phyloP scores from a whole-genome alignment of 2,113 vertebrate species.

The Bostrychus sinensis region DNA sequence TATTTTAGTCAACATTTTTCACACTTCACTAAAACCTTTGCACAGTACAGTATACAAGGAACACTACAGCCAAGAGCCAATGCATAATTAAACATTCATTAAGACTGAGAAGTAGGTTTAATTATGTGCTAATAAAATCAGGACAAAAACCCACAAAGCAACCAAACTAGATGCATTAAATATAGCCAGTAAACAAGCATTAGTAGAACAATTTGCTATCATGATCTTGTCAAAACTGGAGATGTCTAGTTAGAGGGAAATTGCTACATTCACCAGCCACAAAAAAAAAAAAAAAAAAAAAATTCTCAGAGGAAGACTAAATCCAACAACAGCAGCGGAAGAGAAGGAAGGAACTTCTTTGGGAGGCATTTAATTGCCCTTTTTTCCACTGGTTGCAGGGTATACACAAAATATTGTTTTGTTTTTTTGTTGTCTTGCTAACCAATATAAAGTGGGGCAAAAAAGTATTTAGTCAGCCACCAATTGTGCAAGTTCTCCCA shows the following conservation, averaged over 20 bases:
- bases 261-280: constrained; percentile 2
- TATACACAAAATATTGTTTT: background rate
- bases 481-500: too few relatives aligned
- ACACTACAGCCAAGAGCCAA: background rate
- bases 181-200: background rate
- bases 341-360: background rate
- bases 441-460: too few relatives aligned
- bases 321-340: background rate
- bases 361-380: background rate
- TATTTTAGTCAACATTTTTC: background rate
- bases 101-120: constrained; percentile 1
- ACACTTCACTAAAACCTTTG: background rate
- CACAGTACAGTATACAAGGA: background rate
- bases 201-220: background rate
- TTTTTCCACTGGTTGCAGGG: background rate
- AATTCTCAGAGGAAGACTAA: background rate
- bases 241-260: background rate
- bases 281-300: background rate
- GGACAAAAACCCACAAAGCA: constrained; percentile 1
- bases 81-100: constrained; percentile 2
- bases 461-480: too few relatives aligned
- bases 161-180: background rate
- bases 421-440: too few relatives aligned
- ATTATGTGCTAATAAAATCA: background rate
- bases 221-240: background rate